Evolutionary conservation across 2,113 vertebrate species (phyloP).

Genomic region (Haemorhous mexicanus): DNA sequence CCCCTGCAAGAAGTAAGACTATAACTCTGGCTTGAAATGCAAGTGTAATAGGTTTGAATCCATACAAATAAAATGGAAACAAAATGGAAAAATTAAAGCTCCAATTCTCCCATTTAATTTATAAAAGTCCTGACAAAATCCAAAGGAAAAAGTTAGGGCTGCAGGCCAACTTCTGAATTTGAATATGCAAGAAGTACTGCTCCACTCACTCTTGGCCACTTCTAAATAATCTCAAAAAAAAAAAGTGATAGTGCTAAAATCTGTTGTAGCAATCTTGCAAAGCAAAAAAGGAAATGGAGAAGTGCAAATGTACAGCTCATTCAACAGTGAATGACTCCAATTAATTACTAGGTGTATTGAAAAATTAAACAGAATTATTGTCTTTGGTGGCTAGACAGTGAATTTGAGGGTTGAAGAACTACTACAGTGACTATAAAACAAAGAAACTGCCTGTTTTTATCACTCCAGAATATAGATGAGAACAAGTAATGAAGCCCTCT

Average conservation of each 20-base stretch:
- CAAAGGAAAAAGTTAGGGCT: not conserved
- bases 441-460: not conserved
- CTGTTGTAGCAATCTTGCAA: not conserved
- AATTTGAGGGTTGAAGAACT: not conserved
- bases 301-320: not conserved
- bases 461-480: not conserved
- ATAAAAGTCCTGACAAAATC: not conserved
- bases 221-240: not conserved
- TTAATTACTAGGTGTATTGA: not conserved
- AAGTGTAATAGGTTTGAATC: not conserved
- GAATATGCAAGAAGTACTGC: not conserved
- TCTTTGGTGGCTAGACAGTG: not conserved
- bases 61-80: not conserved
- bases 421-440: not conserved
- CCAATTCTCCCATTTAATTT: not conserved
- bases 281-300: not conserved
- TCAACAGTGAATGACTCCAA: not conserved
- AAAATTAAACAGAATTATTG: not conserved
- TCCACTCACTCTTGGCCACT: not conserved
- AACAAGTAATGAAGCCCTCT: not conserved
- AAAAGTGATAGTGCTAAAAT: not conserved
- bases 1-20: not conserved
- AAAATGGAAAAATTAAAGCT: not conserved
- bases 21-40: not conserved
- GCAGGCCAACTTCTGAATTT: not conserved